These are phyloP conservation scores for Eubasilissa splendida DNA, from an alignment of 2,888 invertebrate species.

Conservation along the genomic window DNA sequence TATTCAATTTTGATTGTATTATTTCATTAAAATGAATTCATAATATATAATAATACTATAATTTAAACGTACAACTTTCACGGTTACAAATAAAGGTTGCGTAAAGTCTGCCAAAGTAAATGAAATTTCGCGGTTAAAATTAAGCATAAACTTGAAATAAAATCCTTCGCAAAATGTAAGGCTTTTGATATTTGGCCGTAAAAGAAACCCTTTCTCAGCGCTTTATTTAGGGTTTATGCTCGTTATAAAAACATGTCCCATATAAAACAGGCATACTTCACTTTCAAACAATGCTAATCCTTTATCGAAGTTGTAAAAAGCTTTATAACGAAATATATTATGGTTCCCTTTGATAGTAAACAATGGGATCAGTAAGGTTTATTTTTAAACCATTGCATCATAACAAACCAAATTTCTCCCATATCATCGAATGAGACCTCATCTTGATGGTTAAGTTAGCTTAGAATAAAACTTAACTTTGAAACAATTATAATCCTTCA, in stretches of 20 bases:
- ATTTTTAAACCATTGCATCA: neutral
- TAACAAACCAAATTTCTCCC: no score
- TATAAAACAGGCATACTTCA: constrained; percentile 20
- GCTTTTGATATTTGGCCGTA: constrained; percentile 49
- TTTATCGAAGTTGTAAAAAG: constrained; percentile 32
- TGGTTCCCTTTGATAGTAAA: neutral
- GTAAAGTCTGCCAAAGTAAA: no score
- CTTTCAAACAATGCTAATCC: constrained; percentile 30
- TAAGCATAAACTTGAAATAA: constrained; percentile 46
- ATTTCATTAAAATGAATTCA: no score
- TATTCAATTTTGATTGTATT: no score
- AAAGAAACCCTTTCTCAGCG: constrained; percentile 46
- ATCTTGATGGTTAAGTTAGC: no score
- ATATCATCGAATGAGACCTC: no score
- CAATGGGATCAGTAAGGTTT: neutral
- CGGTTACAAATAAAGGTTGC: no score
- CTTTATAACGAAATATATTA: constrained; percentile 6
- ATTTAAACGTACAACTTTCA: no score
- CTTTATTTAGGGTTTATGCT: constrained; percentile 41
- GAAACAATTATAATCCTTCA: neutral
- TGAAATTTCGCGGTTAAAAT: neutral
- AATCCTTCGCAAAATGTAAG: constrained; percentile 36
- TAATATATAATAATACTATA: no score
- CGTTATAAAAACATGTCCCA: constrained; percentile 24
- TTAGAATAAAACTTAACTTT: no score